A percentile compares a stretch with the other conserved stretches of the same genome.
These are phyloP conservation scores for Meriones psammophilus DNA, from an alignment of 2,797 vertebrate species.

Conservation along the genomic window DNA sequence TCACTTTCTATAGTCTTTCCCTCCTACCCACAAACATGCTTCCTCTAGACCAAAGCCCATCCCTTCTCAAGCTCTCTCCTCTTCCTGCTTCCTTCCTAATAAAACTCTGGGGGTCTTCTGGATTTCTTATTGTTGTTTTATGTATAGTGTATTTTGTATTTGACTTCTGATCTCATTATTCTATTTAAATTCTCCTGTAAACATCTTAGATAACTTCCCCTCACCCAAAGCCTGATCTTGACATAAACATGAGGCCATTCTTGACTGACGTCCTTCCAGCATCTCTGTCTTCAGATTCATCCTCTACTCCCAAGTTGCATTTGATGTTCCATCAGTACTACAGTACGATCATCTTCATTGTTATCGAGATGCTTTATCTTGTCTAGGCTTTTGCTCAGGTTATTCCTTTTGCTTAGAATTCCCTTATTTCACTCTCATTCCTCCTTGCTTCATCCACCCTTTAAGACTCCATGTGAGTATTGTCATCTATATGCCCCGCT, in stretches of 20 bases:
- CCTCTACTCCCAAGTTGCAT: neutral
- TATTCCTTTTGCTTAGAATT: neutral
- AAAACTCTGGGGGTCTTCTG: neutral
- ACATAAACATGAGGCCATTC: neutral
- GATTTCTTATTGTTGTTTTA: neutral
- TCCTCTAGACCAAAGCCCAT: neutral
- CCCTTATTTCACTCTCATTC: neutral
- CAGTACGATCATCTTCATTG: neutral
- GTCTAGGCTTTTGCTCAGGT: neutral
- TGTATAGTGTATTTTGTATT: neutral
- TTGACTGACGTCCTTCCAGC: neutral
- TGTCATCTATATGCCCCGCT: neutral
- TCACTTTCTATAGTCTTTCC: neutral
- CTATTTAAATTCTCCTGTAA: neutral
- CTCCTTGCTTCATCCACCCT: neutral
- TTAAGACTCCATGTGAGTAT: neutral
- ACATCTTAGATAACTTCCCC: neutral
- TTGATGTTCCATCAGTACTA: neutral
- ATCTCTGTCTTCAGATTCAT: neutral
- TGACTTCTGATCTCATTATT: neutral
- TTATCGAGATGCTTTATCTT: neutral
- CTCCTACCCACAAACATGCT: neutral
- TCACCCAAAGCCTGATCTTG: neutral
- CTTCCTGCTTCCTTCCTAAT: neutral
- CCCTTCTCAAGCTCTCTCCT: neutral